Base-by-base conservation (phyloP, 2,113 vertebrate genomes). In the Potamarius usumacintae region DNA sequence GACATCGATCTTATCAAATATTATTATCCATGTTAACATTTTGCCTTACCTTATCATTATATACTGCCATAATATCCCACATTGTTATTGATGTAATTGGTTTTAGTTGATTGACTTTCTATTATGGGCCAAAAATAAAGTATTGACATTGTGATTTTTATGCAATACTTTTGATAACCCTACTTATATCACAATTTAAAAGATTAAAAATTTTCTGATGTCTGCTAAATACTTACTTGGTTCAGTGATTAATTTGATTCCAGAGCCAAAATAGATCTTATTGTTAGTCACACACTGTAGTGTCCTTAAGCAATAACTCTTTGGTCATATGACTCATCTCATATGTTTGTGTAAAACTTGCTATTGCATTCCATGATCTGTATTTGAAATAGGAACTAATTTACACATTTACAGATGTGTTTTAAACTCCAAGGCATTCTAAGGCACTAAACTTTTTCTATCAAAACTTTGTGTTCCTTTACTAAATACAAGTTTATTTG, bases 241-340 rank as follows among this genome's bases (percentile, higher is more conserved):
- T 42, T 90, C n/a, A 14, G 89, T 52, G 0, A 30, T 85, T 30
- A 94, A 27, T 86, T 86, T 92, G 77, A 86, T 90, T 60, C 92
- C 92, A 2, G 76, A n/a, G 58, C 90, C 93, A 1, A 93, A 93
- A 4, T 81, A 5, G 0, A 91, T 12, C 83, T 80, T 91, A n/a
- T 5, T 34, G 84, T 34, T 79, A 90, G 86, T 89, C 90, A 89
- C 86, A 89, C 88, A 89, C 22, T 58, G 18, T 18, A 84, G 42
- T 25, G 6, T 62, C 67, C 1, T 27, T 55, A 55, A 55, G 53
- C 53, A 55, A 55, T 55, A 55, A 55, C 10, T 55, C 9, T 11
- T 55, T 55, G 53, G 53, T 55, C 53, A 55, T 55, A 55, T 55
- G 53, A 55, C 10, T 55, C 9, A 0, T 55, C 53, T 55, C 9